These are phyloP conservation scores for Pararge aegeria DNA, from an alignment of 1,140 invertebrate species.

Conservation along the genomic window DNA sequence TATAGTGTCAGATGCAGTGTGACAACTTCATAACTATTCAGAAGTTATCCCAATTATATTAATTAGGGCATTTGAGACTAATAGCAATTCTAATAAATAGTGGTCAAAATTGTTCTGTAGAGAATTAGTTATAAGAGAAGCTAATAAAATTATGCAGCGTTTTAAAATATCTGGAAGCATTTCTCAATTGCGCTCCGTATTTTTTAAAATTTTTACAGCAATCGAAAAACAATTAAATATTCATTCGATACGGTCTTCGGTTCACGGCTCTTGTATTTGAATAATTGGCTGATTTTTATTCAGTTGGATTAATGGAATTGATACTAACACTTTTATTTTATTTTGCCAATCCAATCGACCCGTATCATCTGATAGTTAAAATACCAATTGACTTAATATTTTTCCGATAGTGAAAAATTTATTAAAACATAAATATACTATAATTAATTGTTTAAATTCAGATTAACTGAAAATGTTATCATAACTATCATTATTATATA, in stretches of 20 bases:
- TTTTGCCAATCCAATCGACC: constrained; percentile 38
- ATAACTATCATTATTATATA: too few relatives aligned
- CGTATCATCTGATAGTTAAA: constrained; percentile 13
- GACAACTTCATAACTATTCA: too few relatives aligned
- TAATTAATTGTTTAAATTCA: background rate
- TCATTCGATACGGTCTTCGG: constrained; percentile 68
- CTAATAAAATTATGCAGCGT: background rate
- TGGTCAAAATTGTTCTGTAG: too few relatives aligned
- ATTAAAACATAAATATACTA: background rate
- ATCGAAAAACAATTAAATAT: constrained; percentile 68
- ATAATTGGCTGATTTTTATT: constrained; percentile 79
- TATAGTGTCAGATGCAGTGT: too few relatives aligned
- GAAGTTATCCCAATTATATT: too few relatives aligned
- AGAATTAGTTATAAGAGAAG: too few relatives aligned
- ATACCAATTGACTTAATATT: constrained; percentile 13
- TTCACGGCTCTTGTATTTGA: constrained; percentile 66
- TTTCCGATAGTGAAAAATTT: background rate
- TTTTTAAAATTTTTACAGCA: constrained; percentile 36
- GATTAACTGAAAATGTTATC: too few relatives aligned
- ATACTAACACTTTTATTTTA: constrained; percentile 59
- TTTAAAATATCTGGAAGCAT: background rate
- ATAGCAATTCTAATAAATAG: too few relatives aligned
- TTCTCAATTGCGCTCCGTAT: background rate
- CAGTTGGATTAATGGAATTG: constrained; percentile 74
- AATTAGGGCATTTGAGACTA: too few relatives aligned